These are phyloP conservation scores for Pimephales promelas DNA, from an alignment of 2,113 vertebrate genomes.

Conservation along the genomic window DNA sequence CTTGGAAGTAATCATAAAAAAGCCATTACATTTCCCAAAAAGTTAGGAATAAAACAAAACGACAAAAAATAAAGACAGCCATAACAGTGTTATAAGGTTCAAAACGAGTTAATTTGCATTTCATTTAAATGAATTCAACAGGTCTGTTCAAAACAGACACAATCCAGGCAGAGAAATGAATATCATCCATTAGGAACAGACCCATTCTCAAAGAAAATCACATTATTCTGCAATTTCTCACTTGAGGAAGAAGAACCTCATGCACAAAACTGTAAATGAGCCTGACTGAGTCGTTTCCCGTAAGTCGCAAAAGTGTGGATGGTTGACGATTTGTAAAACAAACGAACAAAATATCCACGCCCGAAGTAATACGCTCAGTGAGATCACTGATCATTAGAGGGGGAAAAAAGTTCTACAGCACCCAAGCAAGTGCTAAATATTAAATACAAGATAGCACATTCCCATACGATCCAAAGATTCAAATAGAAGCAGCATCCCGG, in stretches of 20 bases:
- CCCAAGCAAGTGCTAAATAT: conserved; percentile 46
- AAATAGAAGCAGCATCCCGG: conserved; percentile 39
- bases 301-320: conserved; percentile 22
- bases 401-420: background rate
- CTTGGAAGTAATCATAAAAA: conserved; percentile 79
- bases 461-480: conserved; percentile 46
- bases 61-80: conserved; percentile 76
- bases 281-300: conserved; percentile 14
- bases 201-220: conserved; percentile 51
- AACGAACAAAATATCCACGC: conserved; percentile 22
- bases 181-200: conserved; percentile 59
- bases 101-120: conserved; percentile 62
- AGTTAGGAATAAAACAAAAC: conserved; percentile 75
- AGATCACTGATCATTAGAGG: conserved; percentile 44
- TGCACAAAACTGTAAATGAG: conserved; percentile 52
- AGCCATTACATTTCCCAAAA: conserved; percentile 76
- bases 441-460: conserved; percentile 51
- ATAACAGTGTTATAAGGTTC: conserved; percentile 79
- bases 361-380: conserved; percentile 32
- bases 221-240: conserved; percentile 48
- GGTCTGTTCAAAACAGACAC: conserved; percentile 64
- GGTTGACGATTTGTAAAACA: conserved; percentile 45
- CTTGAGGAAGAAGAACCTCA: conserved; percentile 18
- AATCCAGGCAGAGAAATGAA: conserved; percentile 59
- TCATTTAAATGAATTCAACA: conserved; percentile 64